These are phyloP conservation scores for Cichlasoma orientale DNA, from an alignment of 2,797 vertebrate genomes.

Conservation along the genomic window DNA sequence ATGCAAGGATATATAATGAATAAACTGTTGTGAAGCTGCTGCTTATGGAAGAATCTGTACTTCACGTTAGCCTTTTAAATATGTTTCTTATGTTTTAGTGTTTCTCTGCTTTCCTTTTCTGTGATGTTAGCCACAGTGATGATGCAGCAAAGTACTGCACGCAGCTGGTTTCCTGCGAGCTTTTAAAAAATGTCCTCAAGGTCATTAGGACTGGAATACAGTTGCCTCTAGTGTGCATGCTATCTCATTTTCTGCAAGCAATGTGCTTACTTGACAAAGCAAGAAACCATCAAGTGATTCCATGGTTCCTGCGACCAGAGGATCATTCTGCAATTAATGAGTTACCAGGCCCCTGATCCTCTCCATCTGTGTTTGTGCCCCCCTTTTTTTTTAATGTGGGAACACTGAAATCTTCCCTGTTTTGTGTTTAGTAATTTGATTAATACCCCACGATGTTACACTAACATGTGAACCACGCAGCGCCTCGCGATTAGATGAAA, in stretches of 20 bases:
- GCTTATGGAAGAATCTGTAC: neutral
- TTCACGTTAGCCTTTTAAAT: neutral
- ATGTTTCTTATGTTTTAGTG: neutral
- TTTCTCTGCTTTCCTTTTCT: neutral
- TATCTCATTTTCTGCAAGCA: neutral
- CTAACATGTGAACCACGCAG: accelerated
- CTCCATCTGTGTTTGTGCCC: neutral
- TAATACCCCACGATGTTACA: neutral
- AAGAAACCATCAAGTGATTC: neutral
- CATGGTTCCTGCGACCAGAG: neutral
- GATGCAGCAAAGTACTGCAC: slow-evolving; percentile 4
- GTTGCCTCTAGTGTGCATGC: neutral
- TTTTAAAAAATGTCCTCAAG: neutral
- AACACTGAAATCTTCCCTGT: neutral
- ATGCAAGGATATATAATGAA: neutral
- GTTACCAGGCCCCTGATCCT: neutral
- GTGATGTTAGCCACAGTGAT: neutral
- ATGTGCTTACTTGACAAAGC: neutral
- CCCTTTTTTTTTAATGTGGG: neutral
- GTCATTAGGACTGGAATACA: neutral
- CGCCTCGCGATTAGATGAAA: neutral
- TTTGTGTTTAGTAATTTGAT: neutral
- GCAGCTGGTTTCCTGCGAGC: neutral
- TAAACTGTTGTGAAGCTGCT: neutral
- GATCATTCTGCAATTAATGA: neutral